A percentile compares a stretch with the other conserved stretches of the same genome.
Evolutionary conservation across 2,888 invertebrate genomes (phyloP).

Genomic region (Tetragonisca angustula): DNA sequence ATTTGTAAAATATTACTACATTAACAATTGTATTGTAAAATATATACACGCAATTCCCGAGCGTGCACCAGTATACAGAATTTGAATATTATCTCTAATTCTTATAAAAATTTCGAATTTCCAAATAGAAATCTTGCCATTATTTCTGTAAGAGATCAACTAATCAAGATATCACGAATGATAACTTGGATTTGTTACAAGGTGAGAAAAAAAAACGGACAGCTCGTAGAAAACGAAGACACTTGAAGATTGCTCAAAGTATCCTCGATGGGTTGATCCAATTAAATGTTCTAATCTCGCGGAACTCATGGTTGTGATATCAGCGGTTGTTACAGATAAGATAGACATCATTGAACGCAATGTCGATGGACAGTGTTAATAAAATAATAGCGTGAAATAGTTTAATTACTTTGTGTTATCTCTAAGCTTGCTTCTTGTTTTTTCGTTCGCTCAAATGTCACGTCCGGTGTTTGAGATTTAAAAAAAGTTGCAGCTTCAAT

Average conservation of each 20-base stretch:
- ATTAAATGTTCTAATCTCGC: slow-evolving; percentile 26
- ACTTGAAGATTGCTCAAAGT: background rate
- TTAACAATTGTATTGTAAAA: too few species aligned
- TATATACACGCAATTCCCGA: too few species aligned
- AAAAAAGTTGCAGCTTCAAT: background rate
- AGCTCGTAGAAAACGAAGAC: background rate
- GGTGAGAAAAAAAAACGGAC: background rate
- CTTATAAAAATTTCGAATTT: too few species aligned
- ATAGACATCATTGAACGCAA: slow-evolving; percentile 2
- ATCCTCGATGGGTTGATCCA: background rate
- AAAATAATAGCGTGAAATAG: background rate
- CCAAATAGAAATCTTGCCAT: too few species aligned
- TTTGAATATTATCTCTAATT: too few species aligned
- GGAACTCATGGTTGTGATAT: slow-evolving; percentile 5
- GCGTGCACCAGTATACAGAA: too few species aligned
- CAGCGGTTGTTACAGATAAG: slow-evolving; percentile 31
- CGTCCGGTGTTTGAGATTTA: background rate
- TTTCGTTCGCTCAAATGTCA: background rate
- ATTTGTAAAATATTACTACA: too few species aligned
- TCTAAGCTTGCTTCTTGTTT: background rate
- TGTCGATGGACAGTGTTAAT: background rate
- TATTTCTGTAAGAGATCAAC: background rate
- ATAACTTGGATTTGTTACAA: background rate
- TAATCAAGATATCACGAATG: background rate
- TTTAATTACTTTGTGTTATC: slow-evolving; percentile 1